Base-by-base conservation (phyloP, 2,113 vertebrate species). In the Tiliqua scincoides region DNA sequence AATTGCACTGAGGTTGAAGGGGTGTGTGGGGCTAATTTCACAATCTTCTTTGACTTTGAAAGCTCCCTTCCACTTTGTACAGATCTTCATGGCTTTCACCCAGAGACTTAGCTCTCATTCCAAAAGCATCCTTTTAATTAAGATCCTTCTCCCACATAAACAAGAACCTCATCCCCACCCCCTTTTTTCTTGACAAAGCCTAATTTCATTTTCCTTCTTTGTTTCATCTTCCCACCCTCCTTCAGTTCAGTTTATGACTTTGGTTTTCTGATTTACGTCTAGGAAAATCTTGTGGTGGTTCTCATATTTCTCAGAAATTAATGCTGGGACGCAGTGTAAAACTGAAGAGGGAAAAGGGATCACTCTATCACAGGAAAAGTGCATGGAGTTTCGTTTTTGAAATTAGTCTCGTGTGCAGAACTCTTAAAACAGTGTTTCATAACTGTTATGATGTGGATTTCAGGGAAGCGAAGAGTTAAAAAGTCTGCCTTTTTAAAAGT, bases 321-420 rank as follows among this genome's bases (percentile, higher is more conserved):
- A 43, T 93, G 91, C 88, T 87, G 84, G 83, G 85, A 83, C 86
- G 75, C 0, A 1, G 84, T 54, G 62, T 90, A 86, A 85, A 92
- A 87, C 81, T 88, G 90, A 89, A 65, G 3, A 78, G 79, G 9
- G 73, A 18, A 71, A 82, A 40, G 65, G 79, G 75, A 70, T 89
- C 65, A 91, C 85, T 91, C 87, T 74, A 90, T 93, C 91, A 88
- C 85, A 89, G 63, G 91, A 82, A 81, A 93, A 70, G n/a, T 70
- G 63, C 10, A 40, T 75, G 88, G 85, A 6, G 52, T 88, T 80
- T 35, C 90, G 72, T 77, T 52, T 37, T 92, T 81, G 91, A 81
- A 79, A 76, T 21, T 37, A 32, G 14, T 3, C 54, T n/a, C 6
- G 10, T 35, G 90, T 72, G 70, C 75, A 89, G 74, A 67, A 84